Conservation (phyloP, 2,797 vertebrate genomes). For the Tauraco hartlaubi region DNA sequence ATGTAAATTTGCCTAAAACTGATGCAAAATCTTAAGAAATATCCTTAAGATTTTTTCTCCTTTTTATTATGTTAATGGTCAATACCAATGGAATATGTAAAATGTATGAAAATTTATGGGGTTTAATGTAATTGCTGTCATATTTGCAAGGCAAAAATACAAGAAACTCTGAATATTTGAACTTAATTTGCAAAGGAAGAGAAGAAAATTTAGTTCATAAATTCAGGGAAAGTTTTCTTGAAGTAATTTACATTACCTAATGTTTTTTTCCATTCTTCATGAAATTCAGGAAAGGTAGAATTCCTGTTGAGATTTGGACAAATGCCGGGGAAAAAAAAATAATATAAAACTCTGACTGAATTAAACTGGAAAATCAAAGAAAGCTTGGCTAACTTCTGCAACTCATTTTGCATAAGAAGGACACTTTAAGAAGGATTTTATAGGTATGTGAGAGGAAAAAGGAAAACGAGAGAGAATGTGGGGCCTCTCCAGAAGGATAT, state of each 20-base stretch:
- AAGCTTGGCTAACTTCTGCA: background rate
- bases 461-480: too few species aligned
- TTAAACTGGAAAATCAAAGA: background rate
- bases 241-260: background rate
- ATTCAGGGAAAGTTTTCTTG: background rate
- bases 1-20: slow-evolving; percentile 56
- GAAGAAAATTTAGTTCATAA: background rate
- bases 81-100: slow-evolving; percentile 49
- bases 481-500: too few species aligned
- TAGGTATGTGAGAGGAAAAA: too few species aligned
- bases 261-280: background rate
- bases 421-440: too few species aligned
- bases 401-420: background rate
- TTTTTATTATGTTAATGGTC: slow-evolving; percentile 60
- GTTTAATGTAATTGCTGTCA: slow-evolving; percentile 33
- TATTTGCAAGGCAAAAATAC: slow-evolving; percentile 56
- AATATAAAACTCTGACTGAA: background rate
- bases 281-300: background rate
- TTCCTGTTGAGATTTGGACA: background rate
- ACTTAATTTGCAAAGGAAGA: slow-evolving; percentile 37
- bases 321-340: background rate
- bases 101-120: slow-evolving; percentile 50
- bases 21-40: slow-evolving; percentile 38
- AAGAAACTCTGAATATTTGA: background rate
- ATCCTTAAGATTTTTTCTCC: background rate